Conservation (phyloP, 1,140 invertebrate genomes). For the Cyphomyrmex costatus region DNA sequence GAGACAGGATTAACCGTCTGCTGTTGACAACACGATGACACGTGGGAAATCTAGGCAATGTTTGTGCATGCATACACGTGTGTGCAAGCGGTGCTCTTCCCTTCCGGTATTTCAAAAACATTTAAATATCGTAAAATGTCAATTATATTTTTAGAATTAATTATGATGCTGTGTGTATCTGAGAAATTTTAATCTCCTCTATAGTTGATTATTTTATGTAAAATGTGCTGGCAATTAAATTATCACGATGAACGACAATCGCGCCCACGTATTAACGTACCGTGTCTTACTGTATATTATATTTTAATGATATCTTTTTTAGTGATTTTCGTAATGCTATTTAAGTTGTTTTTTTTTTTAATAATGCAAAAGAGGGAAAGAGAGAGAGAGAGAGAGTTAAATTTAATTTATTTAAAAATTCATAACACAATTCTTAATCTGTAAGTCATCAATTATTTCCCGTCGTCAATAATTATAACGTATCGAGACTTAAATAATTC, state of each 20-base stretch:
- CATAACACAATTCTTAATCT: constrained; percentile 5
- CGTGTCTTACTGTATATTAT: neutral
- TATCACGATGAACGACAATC: neutral
- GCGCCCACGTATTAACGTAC: neutral
- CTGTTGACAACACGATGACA: constrained; percentile 68
- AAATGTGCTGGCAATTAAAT: constrained; percentile 11
- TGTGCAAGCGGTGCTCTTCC: too few species aligned
- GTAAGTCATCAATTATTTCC: neutral
- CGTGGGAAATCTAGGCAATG: constrained; percentile 67
- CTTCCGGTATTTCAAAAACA: neutral
- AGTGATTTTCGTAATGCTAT: neutral
- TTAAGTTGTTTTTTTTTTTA: neutral
- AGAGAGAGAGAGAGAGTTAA: neutral
- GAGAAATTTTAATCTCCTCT: neutral
- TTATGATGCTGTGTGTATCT: neutral
- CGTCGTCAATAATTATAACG: neutral
- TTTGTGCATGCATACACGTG: neutral
- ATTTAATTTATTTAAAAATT: constrained; percentile 8
- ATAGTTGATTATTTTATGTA: neutral
- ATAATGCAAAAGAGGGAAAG: neutral
- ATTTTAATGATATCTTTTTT: neutral
- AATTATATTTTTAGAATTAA: constrained; percentile 19
- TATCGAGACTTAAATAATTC: constrained; percentile 17
- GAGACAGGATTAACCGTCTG: constrained; percentile 63
- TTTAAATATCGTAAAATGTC: neutral